A percentile compares a stretch with the other conserved stretches of the same genome.
Conservation (phyloP, 2,888 invertebrate genomes). For the Dryococelus australis region DNA sequence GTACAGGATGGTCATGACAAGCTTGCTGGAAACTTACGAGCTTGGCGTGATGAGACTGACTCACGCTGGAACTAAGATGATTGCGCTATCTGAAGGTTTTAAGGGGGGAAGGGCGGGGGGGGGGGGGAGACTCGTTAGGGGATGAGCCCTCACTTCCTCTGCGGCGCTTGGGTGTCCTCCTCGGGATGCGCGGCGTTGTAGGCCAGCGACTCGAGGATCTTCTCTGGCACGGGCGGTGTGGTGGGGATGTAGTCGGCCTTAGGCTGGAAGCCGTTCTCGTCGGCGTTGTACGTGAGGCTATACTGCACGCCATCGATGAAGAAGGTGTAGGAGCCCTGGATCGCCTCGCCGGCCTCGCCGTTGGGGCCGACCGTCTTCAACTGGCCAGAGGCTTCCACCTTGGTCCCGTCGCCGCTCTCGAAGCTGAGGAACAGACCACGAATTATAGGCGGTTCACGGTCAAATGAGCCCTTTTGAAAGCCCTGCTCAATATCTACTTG, state of each 20-base stretch:
- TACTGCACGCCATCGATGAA: conserved; percentile 55
- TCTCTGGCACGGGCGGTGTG: neutral
- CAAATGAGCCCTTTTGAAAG: no score
- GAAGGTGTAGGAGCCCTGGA: conserved; percentile 42
- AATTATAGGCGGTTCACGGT: no score
- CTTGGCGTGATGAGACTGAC: no score
- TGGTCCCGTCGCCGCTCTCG: conserved; percentile 70
- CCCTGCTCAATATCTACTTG: no score
- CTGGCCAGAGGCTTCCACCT: conserved; percentile 65
- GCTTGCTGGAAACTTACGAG: no score
- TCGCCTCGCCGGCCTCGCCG: conserved; percentile 60
- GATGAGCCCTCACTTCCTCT: neutral
- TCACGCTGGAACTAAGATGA: no score
- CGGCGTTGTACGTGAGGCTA: conserved; percentile 50
- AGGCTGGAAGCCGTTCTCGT: conserved; percentile 47
- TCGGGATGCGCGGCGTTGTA: neutral
- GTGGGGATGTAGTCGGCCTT: conserved; percentile 30
- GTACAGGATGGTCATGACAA: no score
- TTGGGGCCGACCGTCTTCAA: conserved; percentile 63
- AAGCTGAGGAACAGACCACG: conserved; percentile 56
- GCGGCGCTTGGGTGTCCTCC: neutral
- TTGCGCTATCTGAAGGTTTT: no score
- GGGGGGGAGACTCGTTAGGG: neutral
- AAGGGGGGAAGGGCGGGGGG: no score
- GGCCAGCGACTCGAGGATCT: neutral